Conservation (phyloP, 2,113 vertebrate species). For the Phalacrocorax brasilianus region DNA sequence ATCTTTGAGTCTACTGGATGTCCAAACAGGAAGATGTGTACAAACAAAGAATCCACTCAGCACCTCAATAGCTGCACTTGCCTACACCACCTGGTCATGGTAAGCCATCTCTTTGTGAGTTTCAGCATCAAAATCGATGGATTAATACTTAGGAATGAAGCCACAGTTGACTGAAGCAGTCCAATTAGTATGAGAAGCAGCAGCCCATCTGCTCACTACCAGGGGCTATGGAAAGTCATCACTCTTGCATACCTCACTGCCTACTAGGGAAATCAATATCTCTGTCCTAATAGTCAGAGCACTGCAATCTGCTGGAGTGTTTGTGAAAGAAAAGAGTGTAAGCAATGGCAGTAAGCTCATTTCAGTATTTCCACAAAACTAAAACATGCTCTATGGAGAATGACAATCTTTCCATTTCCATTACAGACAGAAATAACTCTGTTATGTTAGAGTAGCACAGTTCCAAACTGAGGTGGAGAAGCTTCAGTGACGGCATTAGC, state of each 20-base stretch:
- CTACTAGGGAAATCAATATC: not conserved
- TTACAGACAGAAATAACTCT: not conserved
- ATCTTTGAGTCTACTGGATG: not conserved
- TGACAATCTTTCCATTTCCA: not conserved
- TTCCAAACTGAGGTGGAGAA: not conserved
- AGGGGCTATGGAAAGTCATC: not conserved
- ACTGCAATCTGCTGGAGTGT: not conserved
- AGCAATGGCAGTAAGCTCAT: not conserved
- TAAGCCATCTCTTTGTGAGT: not conserved
- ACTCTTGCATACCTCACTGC: not conserved
- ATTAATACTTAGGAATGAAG: not conserved
- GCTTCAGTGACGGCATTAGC: not conserved
- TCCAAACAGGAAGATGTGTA: not conserved
- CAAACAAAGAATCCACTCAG: not conserved
- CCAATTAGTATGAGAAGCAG: not conserved
- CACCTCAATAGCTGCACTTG: not conserved
- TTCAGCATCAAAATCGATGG: not conserved
- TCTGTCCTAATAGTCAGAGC: not conserved
- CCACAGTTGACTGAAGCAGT: not conserved
- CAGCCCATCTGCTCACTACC: slow-evolving; percentile 34
- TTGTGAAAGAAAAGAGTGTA: not conserved
- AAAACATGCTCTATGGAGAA: not conserved
- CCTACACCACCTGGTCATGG: not conserved
- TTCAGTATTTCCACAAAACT: not conserved
- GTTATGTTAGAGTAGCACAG: not conserved